phyloP scores from a whole-genome alignment of 2,113 vertebrate species.

The Typhlomys cinereus region DNA sequence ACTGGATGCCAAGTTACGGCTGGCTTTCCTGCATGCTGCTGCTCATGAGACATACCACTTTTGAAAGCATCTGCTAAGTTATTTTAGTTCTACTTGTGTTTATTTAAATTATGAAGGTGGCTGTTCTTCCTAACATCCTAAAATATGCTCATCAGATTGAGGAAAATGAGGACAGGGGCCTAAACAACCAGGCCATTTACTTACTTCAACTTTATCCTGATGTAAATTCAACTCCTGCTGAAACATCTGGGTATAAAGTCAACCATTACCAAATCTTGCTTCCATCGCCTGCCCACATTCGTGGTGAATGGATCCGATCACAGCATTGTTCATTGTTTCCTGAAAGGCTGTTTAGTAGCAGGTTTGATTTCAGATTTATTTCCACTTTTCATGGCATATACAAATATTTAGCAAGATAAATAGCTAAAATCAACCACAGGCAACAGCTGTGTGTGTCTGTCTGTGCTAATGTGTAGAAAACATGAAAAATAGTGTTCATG shows the following conservation, averaged over 20 bases:
- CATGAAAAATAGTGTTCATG: neutral
- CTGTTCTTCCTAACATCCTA: neutral
- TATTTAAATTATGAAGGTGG: neutral
- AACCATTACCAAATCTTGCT: too few species aligned
- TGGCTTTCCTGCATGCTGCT: neutral
- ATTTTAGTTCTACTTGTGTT: neutral
- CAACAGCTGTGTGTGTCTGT: neutral
- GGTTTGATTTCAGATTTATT: neutral
- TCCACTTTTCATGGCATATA: slow-evolving; percentile 10
- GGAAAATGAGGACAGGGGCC: neutral
- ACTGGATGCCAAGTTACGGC: neutral
- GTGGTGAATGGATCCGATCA: neutral
- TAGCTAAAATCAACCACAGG: neutral
- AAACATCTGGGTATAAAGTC: too few species aligned
- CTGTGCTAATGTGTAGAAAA: neutral
- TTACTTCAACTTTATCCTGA: slow-evolving; percentile 1
- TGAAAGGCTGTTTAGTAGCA: neutral
- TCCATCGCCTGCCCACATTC: slow-evolving; percentile 3
- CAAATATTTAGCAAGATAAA: neutral
- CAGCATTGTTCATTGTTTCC: neutral
- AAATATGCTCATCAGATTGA: neutral
- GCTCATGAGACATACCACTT: neutral
- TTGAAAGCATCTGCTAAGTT: neutral
- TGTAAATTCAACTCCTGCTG: neutral
- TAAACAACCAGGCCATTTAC: neutral